Evolutionary conservation across 2,113 vertebrate species (phyloP).

Genomic region (Dolichotis patagonum): DNA sequence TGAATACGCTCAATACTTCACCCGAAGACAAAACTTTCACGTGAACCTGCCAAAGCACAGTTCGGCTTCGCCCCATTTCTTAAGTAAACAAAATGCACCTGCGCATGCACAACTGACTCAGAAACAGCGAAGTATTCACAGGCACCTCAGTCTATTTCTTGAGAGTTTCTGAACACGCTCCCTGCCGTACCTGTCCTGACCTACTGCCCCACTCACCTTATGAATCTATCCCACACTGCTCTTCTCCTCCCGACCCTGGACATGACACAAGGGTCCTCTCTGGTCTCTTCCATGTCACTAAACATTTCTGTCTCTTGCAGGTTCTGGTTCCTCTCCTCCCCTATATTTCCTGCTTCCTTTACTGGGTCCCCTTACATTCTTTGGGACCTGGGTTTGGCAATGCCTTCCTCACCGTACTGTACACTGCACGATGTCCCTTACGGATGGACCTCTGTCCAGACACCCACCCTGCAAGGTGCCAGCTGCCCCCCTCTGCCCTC

Average conservation of each 20-base stretch:
- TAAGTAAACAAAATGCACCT: background rate
- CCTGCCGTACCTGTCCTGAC: background rate
- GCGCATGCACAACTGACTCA: background rate
- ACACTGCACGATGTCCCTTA: accelerated
- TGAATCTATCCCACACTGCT: background rate
- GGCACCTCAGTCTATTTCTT: background rate
- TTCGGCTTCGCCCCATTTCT: background rate
- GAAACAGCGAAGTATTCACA: background rate
- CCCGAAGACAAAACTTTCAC: background rate
- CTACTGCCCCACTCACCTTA: accelerated
- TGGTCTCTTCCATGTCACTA: accelerated
- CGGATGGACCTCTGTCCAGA: background rate
- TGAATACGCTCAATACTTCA: no score
- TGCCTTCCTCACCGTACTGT: background rate
- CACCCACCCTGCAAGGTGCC: background rate
- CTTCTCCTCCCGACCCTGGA: background rate
- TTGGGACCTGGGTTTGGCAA: background rate
- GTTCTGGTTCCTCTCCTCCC: no score
- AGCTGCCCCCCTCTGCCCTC: background rate
- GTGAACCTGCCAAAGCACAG: no score
- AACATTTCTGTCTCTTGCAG: background rate
- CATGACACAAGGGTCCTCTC: background rate
- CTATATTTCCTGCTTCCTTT: background rate
- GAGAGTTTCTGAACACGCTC: accelerated
- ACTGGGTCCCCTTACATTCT: background rate